A percentile compares a stretch with the other conserved stretches of the same genome.
These are phyloP conservation scores for Scomberomorus guttatus DNA, from an alignment of 2,797 vertebrate genomes.

Conservation along the genomic window DNA sequence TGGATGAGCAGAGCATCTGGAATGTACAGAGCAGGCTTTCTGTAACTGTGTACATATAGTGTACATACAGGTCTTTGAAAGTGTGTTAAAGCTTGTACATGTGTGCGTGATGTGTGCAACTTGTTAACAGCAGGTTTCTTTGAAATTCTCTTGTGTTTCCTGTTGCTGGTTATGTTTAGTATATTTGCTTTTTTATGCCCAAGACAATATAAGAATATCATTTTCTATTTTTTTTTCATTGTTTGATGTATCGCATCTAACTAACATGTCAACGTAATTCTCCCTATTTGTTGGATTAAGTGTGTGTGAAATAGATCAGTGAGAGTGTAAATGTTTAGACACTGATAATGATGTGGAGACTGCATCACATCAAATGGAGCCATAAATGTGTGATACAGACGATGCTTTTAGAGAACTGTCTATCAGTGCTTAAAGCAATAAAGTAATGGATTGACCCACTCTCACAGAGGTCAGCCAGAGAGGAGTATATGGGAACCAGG, in stretches of 20 bases:
- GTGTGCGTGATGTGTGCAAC: background rate
- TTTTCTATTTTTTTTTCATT: background rate
- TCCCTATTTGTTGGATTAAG: background rate
- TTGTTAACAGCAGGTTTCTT: no score
- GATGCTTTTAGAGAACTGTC: constrained; percentile 34
- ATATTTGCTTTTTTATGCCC: background rate
- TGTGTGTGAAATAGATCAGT: constrained; percentile 18
- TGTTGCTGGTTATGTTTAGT: background rate
- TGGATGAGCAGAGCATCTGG: constrained; percentile 42
- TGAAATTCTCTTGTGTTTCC: no score
- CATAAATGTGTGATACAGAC: constrained; percentile 13
- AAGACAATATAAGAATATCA: background rate
- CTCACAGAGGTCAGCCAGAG: constrained; percentile 39
- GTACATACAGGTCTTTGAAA: no score
- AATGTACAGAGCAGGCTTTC: constrained; percentile 17
- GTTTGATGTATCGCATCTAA: background rate
- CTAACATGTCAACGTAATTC: background rate
- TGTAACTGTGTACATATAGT: background rate
- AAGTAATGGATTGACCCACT: constrained; percentile 58
- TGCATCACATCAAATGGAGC: constrained; percentile 9
- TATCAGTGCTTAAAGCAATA: constrained; percentile 49
- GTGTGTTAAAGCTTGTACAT: constrained; percentile 1
- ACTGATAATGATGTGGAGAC: constrained; percentile 9
- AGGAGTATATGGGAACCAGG: constrained; percentile 8
- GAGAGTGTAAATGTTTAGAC: constrained; percentile 48